Percentiles rank a stretch among this genome's conserved stretches.
These are phyloP conservation scores for Panorpa germanica DNA, from an alignment of 2,888 invertebrate species.

Conservation along the genomic window DNA sequence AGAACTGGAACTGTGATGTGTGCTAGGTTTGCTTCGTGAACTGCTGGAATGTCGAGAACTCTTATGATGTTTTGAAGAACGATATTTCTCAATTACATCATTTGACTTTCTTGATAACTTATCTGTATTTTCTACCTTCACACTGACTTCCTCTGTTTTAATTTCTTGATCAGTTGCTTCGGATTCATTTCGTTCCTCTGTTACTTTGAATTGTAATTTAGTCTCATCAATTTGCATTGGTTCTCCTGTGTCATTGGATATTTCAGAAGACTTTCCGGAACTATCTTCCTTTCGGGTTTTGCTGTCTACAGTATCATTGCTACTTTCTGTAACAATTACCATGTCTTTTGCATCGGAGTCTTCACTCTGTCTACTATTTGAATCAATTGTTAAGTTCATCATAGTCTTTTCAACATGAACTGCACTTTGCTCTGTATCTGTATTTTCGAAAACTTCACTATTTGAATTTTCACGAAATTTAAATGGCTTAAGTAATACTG, in stretches of 20 bases:
- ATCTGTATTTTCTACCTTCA: not conserved
- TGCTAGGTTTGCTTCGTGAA: no score
- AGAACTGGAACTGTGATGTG: no score
- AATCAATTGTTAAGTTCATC: no score
- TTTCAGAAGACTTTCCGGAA: conserved; percentile 10
- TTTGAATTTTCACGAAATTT: conserved; percentile 21
- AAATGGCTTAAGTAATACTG: conserved; percentile 20
- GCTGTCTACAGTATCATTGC: conserved; percentile 10
- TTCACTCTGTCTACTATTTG: no score
- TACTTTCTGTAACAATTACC: no score
- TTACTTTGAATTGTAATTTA: conserved; percentile 6
- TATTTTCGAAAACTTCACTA: conserved; percentile 12
- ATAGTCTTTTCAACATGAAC: no score
- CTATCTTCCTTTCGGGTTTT: conserved; percentile 10
- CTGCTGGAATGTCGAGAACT: no score
- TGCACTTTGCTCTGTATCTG: conserved; percentile 9
- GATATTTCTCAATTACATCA: no score
- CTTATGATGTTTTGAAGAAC: no score
- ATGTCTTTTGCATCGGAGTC: no score
- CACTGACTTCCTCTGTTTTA: not conserved
- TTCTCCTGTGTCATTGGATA: no score
- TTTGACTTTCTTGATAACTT: no score
- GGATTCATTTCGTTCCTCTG: not conserved
- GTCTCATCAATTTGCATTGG: conserved; percentile 7
- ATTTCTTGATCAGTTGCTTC: not conserved